These are phyloP conservation scores for Piprites chloris DNA, from an alignment of 2,113 vertebrate species.

Conservation along the genomic window DNA sequence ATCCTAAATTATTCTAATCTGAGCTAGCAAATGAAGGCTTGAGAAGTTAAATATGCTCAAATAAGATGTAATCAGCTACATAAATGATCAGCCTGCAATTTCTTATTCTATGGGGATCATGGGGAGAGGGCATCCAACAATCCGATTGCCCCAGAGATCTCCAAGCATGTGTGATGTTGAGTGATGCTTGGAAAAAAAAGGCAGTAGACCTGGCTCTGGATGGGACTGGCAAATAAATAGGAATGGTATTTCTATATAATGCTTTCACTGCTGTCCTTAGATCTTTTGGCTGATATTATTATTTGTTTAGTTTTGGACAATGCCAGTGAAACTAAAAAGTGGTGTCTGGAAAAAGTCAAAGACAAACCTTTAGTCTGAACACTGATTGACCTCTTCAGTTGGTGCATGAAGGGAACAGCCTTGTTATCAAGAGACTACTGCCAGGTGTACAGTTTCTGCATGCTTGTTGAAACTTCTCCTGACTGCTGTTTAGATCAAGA, in stretches of 20 bases:
- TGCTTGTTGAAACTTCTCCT: neutral
- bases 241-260: neutral
- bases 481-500: neutral
- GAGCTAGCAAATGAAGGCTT: neutral
- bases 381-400: neutral
- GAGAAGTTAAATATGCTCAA: neutral
- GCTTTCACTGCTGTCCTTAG: neutral
- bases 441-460: neutral
- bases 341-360: neutral
- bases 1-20: neutral
- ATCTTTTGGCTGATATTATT: neutral
- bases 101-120: neutral
- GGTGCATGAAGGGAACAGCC: neutral
- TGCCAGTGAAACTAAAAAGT: neutral
- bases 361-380: neutral
- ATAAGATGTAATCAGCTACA: neutral
- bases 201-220: neutral
- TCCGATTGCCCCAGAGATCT: neutral
- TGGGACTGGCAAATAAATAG: neutral
- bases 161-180: neutral
- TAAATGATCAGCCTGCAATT: neutral
- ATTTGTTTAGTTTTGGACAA: neutral
- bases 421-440: neutral
- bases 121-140: neutral
- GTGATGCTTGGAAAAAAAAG: neutral